These are phyloP conservation scores for Hololepta plana DNA, from an alignment of 2,888 invertebrate species.

Conservation along the genomic window DNA sequence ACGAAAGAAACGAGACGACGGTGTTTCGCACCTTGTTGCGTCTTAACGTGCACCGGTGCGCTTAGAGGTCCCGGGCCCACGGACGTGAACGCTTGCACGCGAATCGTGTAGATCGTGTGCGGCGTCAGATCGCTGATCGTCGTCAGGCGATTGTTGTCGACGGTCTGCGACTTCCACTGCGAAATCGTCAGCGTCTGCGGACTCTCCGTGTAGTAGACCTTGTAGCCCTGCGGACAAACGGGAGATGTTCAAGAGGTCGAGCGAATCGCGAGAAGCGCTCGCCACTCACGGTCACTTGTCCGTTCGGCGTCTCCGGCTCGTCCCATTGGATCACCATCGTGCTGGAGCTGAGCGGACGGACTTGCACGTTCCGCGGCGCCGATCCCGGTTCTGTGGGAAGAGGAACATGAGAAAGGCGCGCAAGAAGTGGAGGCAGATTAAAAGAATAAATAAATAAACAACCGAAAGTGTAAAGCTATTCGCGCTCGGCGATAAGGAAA, in stretches of 20 bases:
- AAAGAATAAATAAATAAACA: neutral
- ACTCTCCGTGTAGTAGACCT: slow-evolving; percentile 89
- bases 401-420: slow-evolving; percentile 6
- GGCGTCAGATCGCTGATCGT: slow-evolving; percentile 84
- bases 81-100: slow-evolving; percentile 84
- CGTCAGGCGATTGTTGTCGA: slow-evolving; percentile 82
- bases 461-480: too few species aligned
- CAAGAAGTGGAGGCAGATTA: slow-evolving; percentile 1
- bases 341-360: slow-evolving; percentile 81
- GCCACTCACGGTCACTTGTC: slow-evolving; percentile 85
- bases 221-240: slow-evolving; percentile 61
- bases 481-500: too few species aligned
- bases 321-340: slow-evolving; percentile 98
- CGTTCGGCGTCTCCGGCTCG: slow-evolving; percentile 93
- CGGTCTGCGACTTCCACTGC: slow-evolving; percentile 85
- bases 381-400: slow-evolving; percentile 73
- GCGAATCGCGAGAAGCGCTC: too few species aligned
- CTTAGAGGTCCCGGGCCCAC: slow-evolving; percentile 93
- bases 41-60: slow-evolving; percentile 93
- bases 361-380: slow-evolving; percentile 87
- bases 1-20: slow-evolving; percentile 3
- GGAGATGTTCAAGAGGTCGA: neutral
- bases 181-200: slow-evolving; percentile 64
- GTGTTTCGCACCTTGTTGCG: slow-evolving; percentile 63
- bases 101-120: slow-evolving; percentile 85